Percentiles rank a stretch among this genome's conserved stretches.
Conservation (phyloP, 1,140 invertebrate species). For the Leptestheria dahalacensis region DNA sequence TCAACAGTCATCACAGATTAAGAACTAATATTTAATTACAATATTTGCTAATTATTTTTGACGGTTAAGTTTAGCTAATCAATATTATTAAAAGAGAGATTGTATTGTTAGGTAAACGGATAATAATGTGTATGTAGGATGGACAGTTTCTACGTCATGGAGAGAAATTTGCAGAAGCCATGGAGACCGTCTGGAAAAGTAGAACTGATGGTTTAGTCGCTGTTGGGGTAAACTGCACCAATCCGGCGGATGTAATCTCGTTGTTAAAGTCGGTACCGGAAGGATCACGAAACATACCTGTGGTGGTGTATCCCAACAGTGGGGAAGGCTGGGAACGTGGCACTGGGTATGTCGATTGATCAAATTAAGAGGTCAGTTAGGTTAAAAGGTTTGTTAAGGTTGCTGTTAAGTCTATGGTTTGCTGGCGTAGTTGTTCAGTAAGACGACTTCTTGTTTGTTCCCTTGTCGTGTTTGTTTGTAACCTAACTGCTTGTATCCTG, state of each 20-base stretch:
- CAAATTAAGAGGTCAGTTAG: too few relatives aligned
- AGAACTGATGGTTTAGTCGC: slow-evolving; percentile 51
- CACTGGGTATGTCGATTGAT: too few relatives aligned
- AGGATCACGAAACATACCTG: slow-evolving; percentile 31
- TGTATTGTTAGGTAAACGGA: too few relatives aligned
- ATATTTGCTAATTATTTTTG: not conserved
- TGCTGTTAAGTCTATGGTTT: too few relatives aligned
- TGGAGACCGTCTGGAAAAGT: slow-evolving; percentile 42
- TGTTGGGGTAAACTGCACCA: slow-evolving; percentile 72
- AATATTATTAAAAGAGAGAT: too few relatives aligned
- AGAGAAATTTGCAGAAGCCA: slow-evolving; percentile 48
- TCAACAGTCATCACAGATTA: too few relatives aligned
- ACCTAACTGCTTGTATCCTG: too few relatives aligned
- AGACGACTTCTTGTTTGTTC: too few relatives aligned
- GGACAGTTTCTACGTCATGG: slow-evolving; percentile 50
- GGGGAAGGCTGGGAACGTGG: slow-evolving; percentile 41
- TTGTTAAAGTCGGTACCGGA: slow-evolving; percentile 38
- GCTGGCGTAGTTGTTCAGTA: too few relatives aligned
- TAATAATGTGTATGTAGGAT: slow-evolving; percentile 37
- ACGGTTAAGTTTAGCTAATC: slow-evolving; percentile 3
- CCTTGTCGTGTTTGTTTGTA: too few relatives aligned
- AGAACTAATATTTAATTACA: too few relatives aligned
- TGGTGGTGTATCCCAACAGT: slow-evolving; percentile 58
- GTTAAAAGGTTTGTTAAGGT: too few relatives aligned
- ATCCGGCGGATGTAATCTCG: slow-evolving; percentile 38